Conservation (phyloP, 2,888 invertebrate species). For the Heliconius sara region DNA sequence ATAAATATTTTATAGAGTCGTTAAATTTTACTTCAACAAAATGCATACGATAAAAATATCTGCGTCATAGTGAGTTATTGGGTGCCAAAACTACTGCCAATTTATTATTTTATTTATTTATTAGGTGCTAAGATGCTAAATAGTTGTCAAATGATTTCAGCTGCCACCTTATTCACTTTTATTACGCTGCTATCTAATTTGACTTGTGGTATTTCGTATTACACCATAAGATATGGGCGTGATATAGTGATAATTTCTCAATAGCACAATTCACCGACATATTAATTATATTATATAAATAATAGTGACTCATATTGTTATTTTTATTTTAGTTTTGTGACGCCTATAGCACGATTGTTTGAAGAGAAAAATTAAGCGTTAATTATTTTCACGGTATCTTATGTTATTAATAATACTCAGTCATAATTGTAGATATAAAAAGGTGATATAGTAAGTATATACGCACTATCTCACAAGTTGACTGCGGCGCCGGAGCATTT, state of each 20-base stretch:
- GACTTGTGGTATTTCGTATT: constrained; percentile 54
- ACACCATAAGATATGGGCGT: constrained; percentile 36
- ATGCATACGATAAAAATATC: constrained; percentile 9
- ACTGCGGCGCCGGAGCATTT: constrained; percentile 66
- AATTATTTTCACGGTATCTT: constrained; percentile 10
- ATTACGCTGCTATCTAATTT: constrained; percentile 53
- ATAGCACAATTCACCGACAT: constrained; percentile 26
- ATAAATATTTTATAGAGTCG: constrained; percentile 9
- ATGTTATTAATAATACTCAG: constrained; percentile 24
- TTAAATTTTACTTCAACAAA: constrained; percentile 19
- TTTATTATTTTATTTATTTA: constrained; percentile 49
- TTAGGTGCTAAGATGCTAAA: constrained; percentile 49
- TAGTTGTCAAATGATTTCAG: constrained; percentile 52
- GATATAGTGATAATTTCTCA: constrained; percentile 38
- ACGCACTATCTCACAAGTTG: constrained; percentile 29
- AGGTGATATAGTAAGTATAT: constrained; percentile 23
- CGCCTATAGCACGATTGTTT: background rate
- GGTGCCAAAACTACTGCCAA: constrained; percentile 41
- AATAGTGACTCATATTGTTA: background rate
- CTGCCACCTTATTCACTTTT: constrained; percentile 49
- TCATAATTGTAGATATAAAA: constrained; percentile 25
- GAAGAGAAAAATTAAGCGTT: constrained; percentile 1
- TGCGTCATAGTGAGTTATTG: constrained; percentile 27
- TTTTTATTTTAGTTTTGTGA: background rate
- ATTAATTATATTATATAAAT: constrained; percentile 20